Evolutionary conservation across 2,113 vertebrate genomes (phyloP), one percentile per base, ranked within the genome.

Genomic region (Epinephelus moara): DNA sequence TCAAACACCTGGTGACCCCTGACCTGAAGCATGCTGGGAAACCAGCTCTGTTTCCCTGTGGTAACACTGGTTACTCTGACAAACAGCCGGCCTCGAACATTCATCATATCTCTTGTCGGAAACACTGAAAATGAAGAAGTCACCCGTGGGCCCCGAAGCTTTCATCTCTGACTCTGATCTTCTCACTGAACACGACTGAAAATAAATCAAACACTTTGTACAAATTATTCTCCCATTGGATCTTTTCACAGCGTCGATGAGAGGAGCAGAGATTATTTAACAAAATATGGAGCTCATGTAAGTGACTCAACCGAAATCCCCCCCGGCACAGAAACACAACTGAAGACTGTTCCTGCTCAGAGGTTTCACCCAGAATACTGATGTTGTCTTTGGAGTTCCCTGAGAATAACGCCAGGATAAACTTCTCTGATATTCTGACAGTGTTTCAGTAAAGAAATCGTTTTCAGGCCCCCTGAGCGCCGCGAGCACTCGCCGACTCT

Each of bases 141-240:
- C 27, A 14, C 72, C 88, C 76, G 23, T 2, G 45, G 63, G 77
- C 63, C 60, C 25, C 7, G n/a, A 30, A 11, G 71, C 75, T 75
- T 66, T 85, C n/a, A 79, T 67, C 52, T 33, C 30, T 9, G 15
- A 25, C 62, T 81, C 57, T 78, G 33, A 81, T 70, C 69, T 78
- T 6, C 7, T n/a, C 17, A 57, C 10, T 27, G 72, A 89, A 81
- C 64, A 52, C 70, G 80, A 72, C 49, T 40, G 63, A 45, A 78
- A 84, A 86, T 71, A 86, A n/a, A 84, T 59, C 3, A 10, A 72
- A 14, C 47, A 10, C 42, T 85, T 85, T 80, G 70, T 69, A 37
- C 63, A 1, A 27, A 25, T 12, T 3, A 61, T 47, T 76, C 66
- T 83, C 53, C n/a, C 30, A 0, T 13, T 67, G 70, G 25, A 59